Evolutionary conservation across 2,888 invertebrate genomes (phyloP).

Genomic region (Amblyjoppa fuscipennis): DNA sequence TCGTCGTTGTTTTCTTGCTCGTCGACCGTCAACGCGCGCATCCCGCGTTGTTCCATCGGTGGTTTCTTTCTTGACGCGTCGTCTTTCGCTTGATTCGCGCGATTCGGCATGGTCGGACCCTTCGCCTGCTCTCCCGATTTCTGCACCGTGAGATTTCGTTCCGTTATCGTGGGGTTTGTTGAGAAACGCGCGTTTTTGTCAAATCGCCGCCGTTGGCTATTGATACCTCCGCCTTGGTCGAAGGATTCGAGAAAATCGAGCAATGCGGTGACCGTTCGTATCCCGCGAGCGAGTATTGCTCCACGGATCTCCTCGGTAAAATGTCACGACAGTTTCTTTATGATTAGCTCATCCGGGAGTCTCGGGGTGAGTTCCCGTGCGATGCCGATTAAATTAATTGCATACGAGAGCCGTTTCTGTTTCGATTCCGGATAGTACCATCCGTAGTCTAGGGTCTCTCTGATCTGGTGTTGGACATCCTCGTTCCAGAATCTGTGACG

Average conservation of each 20-base stretch:
- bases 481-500: background rate
- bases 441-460: background rate
- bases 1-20: background rate
- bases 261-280: background rate
- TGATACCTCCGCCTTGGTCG: slow-evolving; percentile 17
- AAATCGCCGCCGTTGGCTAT: background rate
- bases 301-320: slow-evolving; percentile 29
- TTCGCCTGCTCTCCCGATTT: background rate
- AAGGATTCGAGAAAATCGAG: slow-evolving; percentile 18
- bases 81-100: background rate
- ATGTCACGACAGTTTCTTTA: slow-evolving; percentile 13
- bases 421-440: background rate
- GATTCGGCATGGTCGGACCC: background rate
- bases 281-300: background rate
- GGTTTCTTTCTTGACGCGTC: background rate
- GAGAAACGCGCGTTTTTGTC: background rate
- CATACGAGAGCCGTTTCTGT: background rate
- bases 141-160: background rate
- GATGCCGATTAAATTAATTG: background rate
- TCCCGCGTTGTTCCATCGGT: background rate
- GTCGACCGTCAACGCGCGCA: background rate
- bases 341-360: background rate
- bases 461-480: background rate
- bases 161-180: background rate
- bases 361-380: background rate